phyloP scores from a whole-genome alignment of 2,113 vertebrate genomes.

The Acanthochromis polyacanthus region DNA sequence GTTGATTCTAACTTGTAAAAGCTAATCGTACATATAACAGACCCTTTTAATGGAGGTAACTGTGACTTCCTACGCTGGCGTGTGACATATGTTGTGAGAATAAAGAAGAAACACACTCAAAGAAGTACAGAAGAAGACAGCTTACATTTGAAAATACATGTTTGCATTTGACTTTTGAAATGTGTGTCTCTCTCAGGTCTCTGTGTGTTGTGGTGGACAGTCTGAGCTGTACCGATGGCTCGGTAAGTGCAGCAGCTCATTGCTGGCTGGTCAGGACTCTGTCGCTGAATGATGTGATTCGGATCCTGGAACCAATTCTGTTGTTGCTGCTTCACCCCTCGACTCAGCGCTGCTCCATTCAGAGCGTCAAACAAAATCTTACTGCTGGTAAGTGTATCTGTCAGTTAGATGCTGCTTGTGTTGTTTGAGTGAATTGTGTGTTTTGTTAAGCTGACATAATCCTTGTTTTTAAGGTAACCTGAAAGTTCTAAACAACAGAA shows the following conservation, averaged over 20 bases:
- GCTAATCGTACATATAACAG: no score
- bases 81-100: no score
- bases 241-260: slow-evolving; percentile 91
- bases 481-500: slow-evolving; percentile 77
- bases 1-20: no score
- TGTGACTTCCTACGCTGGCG: no score
- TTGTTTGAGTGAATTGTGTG: not conserved
- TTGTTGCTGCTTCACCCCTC: slow-evolving; percentile 94
- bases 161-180: no score
- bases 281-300: slow-evolving; percentile 91
- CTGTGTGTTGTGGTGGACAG: slow-evolving; percentile 97
- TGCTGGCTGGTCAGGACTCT: slow-evolving; percentile 95
- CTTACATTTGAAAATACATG: no score
- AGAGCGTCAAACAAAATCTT: slow-evolving; percentile 88
- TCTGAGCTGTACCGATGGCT: slow-evolving; percentile 91
- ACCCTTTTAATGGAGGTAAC: no score
- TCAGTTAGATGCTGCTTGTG: not conserved
- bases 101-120: not conserved
- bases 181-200: slow-evolving; percentile 83
- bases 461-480: slow-evolving; percentile 76
- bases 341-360: slow-evolving; percentile 91
- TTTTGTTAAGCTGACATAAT: not conserved
- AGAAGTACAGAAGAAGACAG: not conserved
- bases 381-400: slow-evolving; percentile 81
- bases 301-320: slow-evolving; percentile 96